A percentile compares a stretch with the other conserved stretches of the same genome.
These are phyloP conservation scores for Dendroctonus ponderosae DNA, from an alignment of 1,140 invertebrate genomes.

Conservation along the genomic window DNA sequence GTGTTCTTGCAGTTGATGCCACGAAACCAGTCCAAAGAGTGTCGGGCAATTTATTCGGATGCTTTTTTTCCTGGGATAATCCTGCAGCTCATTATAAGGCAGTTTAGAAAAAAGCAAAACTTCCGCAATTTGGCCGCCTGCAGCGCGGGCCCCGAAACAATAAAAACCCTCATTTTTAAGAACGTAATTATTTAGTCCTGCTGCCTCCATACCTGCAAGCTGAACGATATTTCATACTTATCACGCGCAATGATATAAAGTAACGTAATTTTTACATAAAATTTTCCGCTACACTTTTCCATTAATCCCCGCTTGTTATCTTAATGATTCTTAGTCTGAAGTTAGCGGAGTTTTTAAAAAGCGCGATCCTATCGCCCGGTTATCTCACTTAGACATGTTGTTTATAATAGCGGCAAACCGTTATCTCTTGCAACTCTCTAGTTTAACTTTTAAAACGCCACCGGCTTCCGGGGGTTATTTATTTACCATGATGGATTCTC, in stretches of 20 bases:
- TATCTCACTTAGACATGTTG: constrained; percentile 43
- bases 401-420: constrained; percentile 36
- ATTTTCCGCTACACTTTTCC: constrained; percentile 51
- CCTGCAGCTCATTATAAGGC: too few relatives aligned
- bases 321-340: constrained; percentile 52
- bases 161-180: constrained; percentile 42
- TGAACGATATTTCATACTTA: constrained; percentile 49
- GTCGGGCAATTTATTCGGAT: too few relatives aligned
- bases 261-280: constrained; percentile 51
- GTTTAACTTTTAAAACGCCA: constrained; percentile 36
- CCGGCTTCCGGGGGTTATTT: constrained; percentile 26
- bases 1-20: too few relatives aligned
- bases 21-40: too few relatives aligned
- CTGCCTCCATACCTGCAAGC: constrained; percentile 42
- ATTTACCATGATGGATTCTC: constrained; percentile 34
- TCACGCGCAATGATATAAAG: constrained; percentile 49
- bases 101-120: constrained; percentile 26
- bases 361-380: constrained; percentile 42
- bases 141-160: constrained; percentile 30
- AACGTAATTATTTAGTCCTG: constrained; percentile 42
- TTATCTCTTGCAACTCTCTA: constrained; percentile 28
- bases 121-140: constrained; percentile 30
- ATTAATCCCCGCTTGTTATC: constrained; percentile 51
- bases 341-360: constrained; percentile 50
- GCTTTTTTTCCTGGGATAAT: too few relatives aligned